A percentile compares a stretch with the other conserved stretches of the same genome.
Conservation (phyloP, 2,888 invertebrate genomes). For the Adela reaumurella region DNA sequence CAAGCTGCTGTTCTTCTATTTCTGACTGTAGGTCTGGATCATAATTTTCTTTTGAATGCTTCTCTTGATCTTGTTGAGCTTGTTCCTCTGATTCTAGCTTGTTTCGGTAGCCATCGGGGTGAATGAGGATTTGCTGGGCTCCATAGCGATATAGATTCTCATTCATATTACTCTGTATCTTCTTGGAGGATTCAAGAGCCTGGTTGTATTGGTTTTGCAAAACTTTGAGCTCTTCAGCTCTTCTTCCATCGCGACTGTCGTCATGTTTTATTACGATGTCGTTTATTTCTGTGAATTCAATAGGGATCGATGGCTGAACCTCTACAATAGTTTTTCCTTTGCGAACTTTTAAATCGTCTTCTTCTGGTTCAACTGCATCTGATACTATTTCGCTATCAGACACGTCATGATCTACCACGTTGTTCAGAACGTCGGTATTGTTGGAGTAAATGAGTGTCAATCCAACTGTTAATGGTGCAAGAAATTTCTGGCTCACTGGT, state of each 20-base stretch:
- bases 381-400: constrained; percentile 38
- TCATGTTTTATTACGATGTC: constrained; percentile 43
- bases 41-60: constrained; percentile 23
- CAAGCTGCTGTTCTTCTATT: constrained; percentile 27
- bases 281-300: constrained; percentile 48
- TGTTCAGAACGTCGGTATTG: constrained; percentile 32
- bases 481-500: constrained; percentile 51
- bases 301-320: constrained; percentile 62
- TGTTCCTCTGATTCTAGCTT: constrained; percentile 15
- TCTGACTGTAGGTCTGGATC: constrained; percentile 28
- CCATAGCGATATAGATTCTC: constrained; percentile 26
- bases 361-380: constrained; percentile 34
- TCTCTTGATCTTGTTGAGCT: constrained; percentile 10
- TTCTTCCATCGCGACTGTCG: constrained; percentile 26
- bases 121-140: constrained; percentile 30
- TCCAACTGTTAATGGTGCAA: constrained; percentile 60
- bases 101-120: constrained; percentile 17
- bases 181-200: constrained; percentile 34
- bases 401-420: constrained; percentile 33
- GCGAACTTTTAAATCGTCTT: constrained; percentile 9
- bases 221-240: constrained; percentile 24
- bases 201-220: constrained; percentile 33
- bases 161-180: constrained; percentile 29
- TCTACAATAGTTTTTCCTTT: constrained; percentile 54
- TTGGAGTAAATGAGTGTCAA: constrained; percentile 48